Conservation (phyloP, 2,888 invertebrate genomes). For the Ectobius pallidus region DNA sequence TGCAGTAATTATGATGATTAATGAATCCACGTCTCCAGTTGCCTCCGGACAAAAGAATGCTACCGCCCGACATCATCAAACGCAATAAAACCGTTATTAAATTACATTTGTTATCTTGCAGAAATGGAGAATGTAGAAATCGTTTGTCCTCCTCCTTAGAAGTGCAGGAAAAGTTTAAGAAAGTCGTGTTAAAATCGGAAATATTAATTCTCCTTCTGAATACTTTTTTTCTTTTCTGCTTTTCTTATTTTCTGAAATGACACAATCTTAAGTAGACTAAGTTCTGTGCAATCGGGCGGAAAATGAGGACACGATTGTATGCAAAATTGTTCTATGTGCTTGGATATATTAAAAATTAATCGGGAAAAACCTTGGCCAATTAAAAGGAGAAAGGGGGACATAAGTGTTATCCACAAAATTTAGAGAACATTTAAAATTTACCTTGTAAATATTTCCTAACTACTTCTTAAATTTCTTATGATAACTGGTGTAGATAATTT, state of each 20-base stretch:
- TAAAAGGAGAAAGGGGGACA: too few species aligned
- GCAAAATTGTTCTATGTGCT: not conserved
- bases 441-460: too few species aligned
- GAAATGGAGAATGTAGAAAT: not conserved
- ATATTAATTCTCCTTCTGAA: not conserved
- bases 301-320: not conserved
- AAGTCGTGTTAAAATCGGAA: not conserved
- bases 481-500: too few species aligned
- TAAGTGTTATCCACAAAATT: too few species aligned
- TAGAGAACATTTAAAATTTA: too few species aligned
- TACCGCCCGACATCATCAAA: not conserved
- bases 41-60: conserved; percentile 10
- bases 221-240: not conserved
- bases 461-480: too few species aligned
- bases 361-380: too few species aligned
- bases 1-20: conserved; percentile 17
- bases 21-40: not conserved
- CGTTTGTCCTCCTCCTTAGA: not conserved
- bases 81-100: conserved; percentile 25
- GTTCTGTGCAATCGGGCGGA: not conserved
- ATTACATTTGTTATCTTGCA: conserved; percentile 9
- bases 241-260: not conserved
- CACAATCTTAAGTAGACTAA: too few species aligned
- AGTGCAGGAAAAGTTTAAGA: too few species aligned
- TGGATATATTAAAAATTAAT: too few species aligned